phyloP scores from a whole-genome alignment of 2,113 vertebrate genomes.

The Podiceps cristatus region DNA sequence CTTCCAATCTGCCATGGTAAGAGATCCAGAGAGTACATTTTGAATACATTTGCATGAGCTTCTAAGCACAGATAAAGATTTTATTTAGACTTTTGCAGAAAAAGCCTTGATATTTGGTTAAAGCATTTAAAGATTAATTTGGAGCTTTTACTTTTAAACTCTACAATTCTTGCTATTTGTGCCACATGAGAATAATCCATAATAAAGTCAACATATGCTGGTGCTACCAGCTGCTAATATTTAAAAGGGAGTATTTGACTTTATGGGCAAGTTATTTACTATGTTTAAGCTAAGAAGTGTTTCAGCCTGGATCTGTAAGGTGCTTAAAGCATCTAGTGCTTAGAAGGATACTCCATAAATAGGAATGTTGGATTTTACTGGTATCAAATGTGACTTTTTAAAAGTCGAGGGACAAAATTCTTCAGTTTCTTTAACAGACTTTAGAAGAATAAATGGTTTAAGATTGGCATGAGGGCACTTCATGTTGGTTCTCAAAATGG shows the following conservation, averaged over 20 bases:
- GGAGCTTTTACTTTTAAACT: slow-evolving; percentile 65
- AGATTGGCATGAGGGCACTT: neutral
- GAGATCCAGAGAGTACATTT: slow-evolving; percentile 47
- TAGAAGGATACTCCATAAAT: slow-evolving; percentile 66
- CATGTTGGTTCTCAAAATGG: neutral
- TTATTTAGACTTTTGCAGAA: slow-evolving; percentile 48
- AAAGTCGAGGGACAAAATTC: slow-evolving; percentile 38
- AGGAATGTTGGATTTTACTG: slow-evolving; percentile 55
- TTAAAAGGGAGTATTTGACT: slow-evolving; percentile 70
- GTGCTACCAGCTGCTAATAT: slow-evolving; percentile 61
- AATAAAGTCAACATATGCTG: slow-evolving; percentile 56
- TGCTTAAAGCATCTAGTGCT: slow-evolving; percentile 72
- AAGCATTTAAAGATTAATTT: slow-evolving; percentile 75
- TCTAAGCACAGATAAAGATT: slow-evolving; percentile 69
- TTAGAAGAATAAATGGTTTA: neutral
- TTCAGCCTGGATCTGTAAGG: slow-evolving; percentile 69
- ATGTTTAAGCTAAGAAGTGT: slow-evolving; percentile 69
- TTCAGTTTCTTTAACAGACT: neutral
- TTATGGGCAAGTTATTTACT: slow-evolving; percentile 71
- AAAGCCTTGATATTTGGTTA: slow-evolving; percentile 74
- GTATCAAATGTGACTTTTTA: slow-evolving; percentile 51
- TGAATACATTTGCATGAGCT: slow-evolving; percentile 72
- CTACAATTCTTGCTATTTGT: slow-evolving; percentile 51
- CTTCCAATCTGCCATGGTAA: slow-evolving; percentile 96
- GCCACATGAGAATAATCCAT: slow-evolving; percentile 64